Base-by-base conservation (phyloP, 1,140 invertebrate genomes). In the Macrotrachela quadricornifera region DNA sequence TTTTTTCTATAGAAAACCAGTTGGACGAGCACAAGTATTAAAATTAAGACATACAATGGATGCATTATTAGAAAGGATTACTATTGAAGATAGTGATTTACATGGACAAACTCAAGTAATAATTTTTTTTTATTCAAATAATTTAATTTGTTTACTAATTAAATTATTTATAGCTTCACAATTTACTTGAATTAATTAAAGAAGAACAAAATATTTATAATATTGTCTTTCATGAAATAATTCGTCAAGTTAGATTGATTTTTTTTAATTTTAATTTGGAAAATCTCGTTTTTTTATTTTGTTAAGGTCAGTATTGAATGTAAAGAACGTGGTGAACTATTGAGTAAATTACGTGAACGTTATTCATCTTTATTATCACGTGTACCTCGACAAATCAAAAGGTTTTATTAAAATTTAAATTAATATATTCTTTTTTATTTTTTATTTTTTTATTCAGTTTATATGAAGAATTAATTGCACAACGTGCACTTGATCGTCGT, bases 171-270 rank as follows among this genome's bases (percentile, higher is more conserved):
- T 57, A 68, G 66, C 65, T 70, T 58, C 68, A 70, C 50, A 68
- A 69, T 50, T 57, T 70, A 38, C 55, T 70, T 43, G 64, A 69
- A 51, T 55, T 69, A 44, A 67, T 70, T 10, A 70, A 69, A 59
- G 66, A 66, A 52, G 68, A 70, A 57, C 68, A 70, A 53, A 62
- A 69, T 49, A 67, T 70, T 40, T 70, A 68, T 57, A 69, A 70
- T 51, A 59, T 68, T 44, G 56, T 70, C 10, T 70, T 70, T 57
- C 67, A 69, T 58, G 68, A 70, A 58, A 53, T 70, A 1, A 70
- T 70, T 38, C 51, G 67, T 56, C 67, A 70, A 62, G 64, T 66
- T 51, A 51, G 58, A 49, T 13, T 18, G n/a, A 21, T 30, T 48
- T 10, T n/a, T 16, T 42, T 40, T 42, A 10, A 36, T 43, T 6